A percentile compares a stretch with the other conserved stretches of the same genome.
Conservation (phyloP, 1,140 invertebrate genomes). For the Zaprionus capensis region DNA sequence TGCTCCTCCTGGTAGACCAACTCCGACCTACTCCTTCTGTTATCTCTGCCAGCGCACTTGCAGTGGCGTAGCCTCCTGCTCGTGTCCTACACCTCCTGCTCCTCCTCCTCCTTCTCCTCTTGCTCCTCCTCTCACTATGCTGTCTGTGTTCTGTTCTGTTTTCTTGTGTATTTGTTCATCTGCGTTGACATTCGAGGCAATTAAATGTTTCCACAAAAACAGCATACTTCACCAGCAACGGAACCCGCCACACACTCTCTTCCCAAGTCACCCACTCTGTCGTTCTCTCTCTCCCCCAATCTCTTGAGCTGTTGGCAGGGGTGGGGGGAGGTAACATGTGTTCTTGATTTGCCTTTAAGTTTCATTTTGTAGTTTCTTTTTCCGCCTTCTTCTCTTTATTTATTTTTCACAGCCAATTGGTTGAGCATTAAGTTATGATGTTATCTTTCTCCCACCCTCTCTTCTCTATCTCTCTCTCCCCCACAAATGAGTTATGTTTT, state of each 20-base stretch:
- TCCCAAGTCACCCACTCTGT: not conserved
- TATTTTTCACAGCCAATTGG: slow-evolving; percentile 76
- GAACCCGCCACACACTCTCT: not conserved
- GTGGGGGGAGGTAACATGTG: slow-evolving; percentile 57
- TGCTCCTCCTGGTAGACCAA: slow-evolving; percentile 12
- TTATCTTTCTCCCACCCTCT: slow-evolving; percentile 44
- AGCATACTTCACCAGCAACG: slow-evolving; percentile 4
- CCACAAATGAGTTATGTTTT: slow-evolving; percentile 17
- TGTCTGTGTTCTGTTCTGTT: slow-evolving; percentile 35
- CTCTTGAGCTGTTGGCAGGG: slow-evolving; percentile 8
- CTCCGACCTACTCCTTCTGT: slow-evolving; percentile 39
- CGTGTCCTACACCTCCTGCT: not conserved
- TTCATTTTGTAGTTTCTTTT: slow-evolving; percentile 17
- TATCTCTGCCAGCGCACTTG: slow-evolving; percentile 65
- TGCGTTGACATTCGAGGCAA: slow-evolving; percentile 81
- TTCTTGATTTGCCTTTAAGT: slow-evolving; percentile 64
- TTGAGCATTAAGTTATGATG: slow-evolving; percentile 74
- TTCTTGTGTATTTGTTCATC: slow-evolving; percentile 71
- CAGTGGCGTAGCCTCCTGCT: slow-evolving; percentile 51
- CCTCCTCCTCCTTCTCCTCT: not conserved
- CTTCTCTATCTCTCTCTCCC: not conserved
- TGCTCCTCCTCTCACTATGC: not conserved
- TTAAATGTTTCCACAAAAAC: slow-evolving; percentile 64
- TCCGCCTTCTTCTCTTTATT: slow-evolving; percentile 11
- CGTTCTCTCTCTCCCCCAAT: not conserved